These are phyloP conservation scores for Gracilinanus agilis DNA, from an alignment of 2,113 vertebrate genomes.

Conservation along the genomic window DNA sequence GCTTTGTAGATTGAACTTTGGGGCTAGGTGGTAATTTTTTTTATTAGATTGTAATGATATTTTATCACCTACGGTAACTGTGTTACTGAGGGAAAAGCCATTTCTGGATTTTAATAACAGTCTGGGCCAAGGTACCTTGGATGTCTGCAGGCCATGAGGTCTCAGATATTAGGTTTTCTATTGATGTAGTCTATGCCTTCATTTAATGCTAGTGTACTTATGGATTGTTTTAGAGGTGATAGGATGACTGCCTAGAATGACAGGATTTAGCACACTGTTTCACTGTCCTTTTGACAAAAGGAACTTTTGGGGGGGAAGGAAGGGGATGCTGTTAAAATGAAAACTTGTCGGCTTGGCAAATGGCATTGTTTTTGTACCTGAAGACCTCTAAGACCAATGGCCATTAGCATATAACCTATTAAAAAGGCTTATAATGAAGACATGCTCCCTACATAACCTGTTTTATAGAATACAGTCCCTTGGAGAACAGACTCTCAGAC, in stretches of 20 bases:
- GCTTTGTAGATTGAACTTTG: not conserved
- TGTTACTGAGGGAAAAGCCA: not conserved
- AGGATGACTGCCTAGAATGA: not conserved
- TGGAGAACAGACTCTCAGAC: not conserved
- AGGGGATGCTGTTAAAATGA: not conserved
- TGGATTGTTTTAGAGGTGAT: not conserved
- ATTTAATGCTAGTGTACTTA: not conserved
- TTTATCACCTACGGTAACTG: slow-evolving; percentile 13
- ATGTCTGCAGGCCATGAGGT: not conserved
- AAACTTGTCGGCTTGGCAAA: not conserved
- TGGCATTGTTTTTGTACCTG: not conserved
- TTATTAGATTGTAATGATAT: not conserved
- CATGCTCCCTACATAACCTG: not conserved
- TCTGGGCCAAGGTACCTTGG: not conserved
- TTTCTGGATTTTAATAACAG: slow-evolving; percentile 16
- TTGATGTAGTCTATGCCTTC: not conserved
- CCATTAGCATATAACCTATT: not conserved
- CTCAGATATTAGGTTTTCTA: not conserved
- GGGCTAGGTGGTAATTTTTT: not conserved
- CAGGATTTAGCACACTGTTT: not conserved
- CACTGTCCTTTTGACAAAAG: not conserved
- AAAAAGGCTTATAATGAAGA: not conserved
- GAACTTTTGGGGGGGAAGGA: not conserved
- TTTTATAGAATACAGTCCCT: not conserved
- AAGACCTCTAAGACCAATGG: not conserved